Evolutionary conservation across 2,797 vertebrate species (phyloP), one percentile per base, ranked within the genome.

Genomic region (Knipowitschia caucasica): DNA sequence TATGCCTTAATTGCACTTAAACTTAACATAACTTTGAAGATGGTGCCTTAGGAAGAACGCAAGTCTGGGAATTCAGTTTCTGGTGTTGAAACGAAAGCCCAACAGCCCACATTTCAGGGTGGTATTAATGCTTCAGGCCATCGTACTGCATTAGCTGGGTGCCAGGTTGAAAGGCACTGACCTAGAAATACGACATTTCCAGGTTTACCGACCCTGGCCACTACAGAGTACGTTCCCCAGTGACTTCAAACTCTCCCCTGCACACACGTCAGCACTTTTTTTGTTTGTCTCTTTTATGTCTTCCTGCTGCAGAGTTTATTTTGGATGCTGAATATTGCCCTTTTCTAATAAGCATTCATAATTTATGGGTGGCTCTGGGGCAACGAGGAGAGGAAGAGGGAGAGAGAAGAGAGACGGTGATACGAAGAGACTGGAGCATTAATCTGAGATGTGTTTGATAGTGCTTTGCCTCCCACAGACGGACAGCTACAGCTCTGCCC

Each of bases 271-370:
- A 79, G 76, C 77, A 80, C 66, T 81, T 86, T 42, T 81, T 76
- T 81, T 73, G 82, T 75, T 77, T 67, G 56, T 67, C 75, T 75
- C 62, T 86, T 83, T 86, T 65, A 79, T 71, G 78, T 78, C 67
- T 82, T 44, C 71, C 61, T 50, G 57, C 66, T 18, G 54, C 68
- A 18, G 52, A 75, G 78, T 83, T 87, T 82, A 86, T 88, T 88
- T 88, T 77, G 70, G 66, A 78, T 74, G 76, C 83, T 87, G 87
- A 87, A 90, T 89, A 88, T 88, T 86, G 83, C 78, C 85, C 86
- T 89, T 90, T 89, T 86, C 82, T 87, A 89, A 91, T 89, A 89
- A 89, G 81, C 86, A 88, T 89, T 69, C 78, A 90, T 90, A 88
- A 89, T 89, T 90, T 84, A 89, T 85, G 24, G 62, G 56, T 64